Conservation (phyloP, 2,888 invertebrate species). For the Laspeyria flexula region DNA sequence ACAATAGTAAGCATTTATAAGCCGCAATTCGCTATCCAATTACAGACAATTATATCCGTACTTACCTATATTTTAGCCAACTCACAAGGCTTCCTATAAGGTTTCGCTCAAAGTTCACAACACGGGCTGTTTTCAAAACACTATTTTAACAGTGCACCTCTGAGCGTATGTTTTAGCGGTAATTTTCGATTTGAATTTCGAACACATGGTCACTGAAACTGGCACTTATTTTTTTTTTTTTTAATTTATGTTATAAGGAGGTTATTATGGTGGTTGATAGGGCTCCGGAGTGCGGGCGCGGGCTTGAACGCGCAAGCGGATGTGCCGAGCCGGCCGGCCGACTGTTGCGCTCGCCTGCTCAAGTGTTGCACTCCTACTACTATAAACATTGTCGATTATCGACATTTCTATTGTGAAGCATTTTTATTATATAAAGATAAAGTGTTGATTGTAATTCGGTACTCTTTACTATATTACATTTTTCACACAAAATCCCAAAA, state of each 20-base stretch:
- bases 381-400: conserved; percentile 61
- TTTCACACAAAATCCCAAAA: too few relatives aligned
- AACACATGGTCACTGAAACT: conserved; percentile 42
- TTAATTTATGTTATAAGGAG: conserved; percentile 24
- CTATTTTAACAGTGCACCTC: conserved; percentile 33
- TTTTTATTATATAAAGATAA: too few relatives aligned
- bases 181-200: conserved; percentile 17
- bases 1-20: conserved; percentile 24
- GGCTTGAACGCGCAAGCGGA: conserved; percentile 80
- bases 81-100: conserved; percentile 61
- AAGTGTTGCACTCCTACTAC: conserved; percentile 70
- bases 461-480: too few relatives aligned
- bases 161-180: conserved; percentile 20
- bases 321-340: conserved; percentile 79
- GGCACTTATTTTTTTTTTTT: conserved; percentile 20
- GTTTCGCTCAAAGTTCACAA: conserved; percentile 55
- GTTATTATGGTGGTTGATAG: conserved; percentile 32
- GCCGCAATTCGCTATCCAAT: conserved; percentile 57
- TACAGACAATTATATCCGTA: conserved; percentile 50
- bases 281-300: conserved; percentile 65
- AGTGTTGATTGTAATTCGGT: too few relatives aligned
- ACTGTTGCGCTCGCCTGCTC: conserved; percentile 65
- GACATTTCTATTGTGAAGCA: conserved; percentile 4
- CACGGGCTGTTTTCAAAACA: conserved; percentile 48
- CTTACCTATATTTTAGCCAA: conserved; percentile 62